Evolutionary conservation across 2,113 vertebrate species (phyloP).

Genomic region (Desmodus rotundus): DNA sequence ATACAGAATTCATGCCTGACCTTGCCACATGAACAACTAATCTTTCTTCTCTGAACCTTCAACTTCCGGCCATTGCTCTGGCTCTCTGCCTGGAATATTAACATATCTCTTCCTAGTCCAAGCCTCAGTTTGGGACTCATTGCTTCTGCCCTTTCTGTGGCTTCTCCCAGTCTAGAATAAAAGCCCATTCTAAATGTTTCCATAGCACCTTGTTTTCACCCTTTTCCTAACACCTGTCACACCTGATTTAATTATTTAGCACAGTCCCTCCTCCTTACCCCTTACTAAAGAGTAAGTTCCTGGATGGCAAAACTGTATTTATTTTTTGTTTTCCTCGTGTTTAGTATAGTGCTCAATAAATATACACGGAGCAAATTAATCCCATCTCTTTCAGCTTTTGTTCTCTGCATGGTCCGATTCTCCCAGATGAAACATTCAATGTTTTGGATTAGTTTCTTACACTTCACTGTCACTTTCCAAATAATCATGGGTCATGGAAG

Average conservation of each 20-base stretch:
- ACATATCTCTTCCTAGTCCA: neutral
- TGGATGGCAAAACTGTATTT: neutral
- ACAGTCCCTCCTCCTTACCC: neutral
- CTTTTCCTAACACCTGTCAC: neutral
- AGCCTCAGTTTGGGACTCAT: neutral
- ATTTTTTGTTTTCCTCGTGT: neutral
- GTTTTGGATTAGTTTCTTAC: conserved; percentile 53
- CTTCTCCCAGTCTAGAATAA: neutral
- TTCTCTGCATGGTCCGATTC: neutral
- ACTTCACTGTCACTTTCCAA: conserved; percentile 63
- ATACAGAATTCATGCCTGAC: neutral
- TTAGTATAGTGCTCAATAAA: neutral
- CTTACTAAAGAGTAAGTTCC: neutral
- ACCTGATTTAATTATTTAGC: neutral
- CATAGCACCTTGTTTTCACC: neutral
- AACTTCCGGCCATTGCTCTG: neutral
- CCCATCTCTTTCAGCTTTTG: conserved; percentile 32
- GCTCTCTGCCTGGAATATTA: neutral
- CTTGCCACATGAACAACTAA: neutral
- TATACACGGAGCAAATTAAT: conserved; percentile 7
- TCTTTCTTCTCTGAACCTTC: neutral
- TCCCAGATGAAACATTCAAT: conserved; percentile 48
- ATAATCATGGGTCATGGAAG: conserved; percentile 56
- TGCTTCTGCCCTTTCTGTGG: neutral
- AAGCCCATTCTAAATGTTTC: neutral